Evolutionary conservation across 2,888 invertebrate genomes (phyloP).

Genomic region (Drosophila greeni): DNA sequence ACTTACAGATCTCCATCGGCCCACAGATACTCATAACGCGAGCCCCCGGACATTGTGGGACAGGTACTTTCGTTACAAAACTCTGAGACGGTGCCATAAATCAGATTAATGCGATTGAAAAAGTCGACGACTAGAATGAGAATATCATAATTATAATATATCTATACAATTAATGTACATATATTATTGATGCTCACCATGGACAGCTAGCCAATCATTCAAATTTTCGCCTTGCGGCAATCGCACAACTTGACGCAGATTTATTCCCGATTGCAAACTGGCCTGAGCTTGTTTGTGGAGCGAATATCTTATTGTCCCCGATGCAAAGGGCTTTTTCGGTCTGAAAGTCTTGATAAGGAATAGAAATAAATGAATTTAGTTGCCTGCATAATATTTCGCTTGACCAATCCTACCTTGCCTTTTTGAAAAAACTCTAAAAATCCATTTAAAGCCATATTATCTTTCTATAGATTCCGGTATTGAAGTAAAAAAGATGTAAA

Average conservation of each 20-base stretch:
- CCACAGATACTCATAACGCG: constrained; percentile 94
- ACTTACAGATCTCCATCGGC: constrained; percentile 84
- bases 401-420: constrained; percentile 82
- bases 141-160: neutral
- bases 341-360: constrained; percentile 86
- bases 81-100: constrained; percentile 93
- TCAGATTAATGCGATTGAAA: constrained; percentile 94
- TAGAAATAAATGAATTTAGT: neutral
- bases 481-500: neutral
- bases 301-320: constrained; percentile 90
- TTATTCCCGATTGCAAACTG: constrained; percentile 92
- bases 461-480: neutral
- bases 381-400: neutral
- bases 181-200: constrained; percentile 79
- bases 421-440: constrained; percentile 89
- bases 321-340: constrained; percentile 91
- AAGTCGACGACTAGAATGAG: constrained; percentile 88
- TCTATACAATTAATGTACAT: neutral
- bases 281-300: constrained; percentile 95
- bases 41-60: constrained; percentile 94
- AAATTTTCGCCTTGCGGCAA: constrained; percentile 90
- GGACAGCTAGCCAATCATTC: constrained; percentile 95
- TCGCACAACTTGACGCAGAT: constrained; percentile 88
- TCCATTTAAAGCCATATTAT: constrained; percentile 83
- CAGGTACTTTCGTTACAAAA: constrained; percentile 90